phyloP scores from a whole-genome alignment of 2,888 invertebrate species.

The Apamea sordens region DNA sequence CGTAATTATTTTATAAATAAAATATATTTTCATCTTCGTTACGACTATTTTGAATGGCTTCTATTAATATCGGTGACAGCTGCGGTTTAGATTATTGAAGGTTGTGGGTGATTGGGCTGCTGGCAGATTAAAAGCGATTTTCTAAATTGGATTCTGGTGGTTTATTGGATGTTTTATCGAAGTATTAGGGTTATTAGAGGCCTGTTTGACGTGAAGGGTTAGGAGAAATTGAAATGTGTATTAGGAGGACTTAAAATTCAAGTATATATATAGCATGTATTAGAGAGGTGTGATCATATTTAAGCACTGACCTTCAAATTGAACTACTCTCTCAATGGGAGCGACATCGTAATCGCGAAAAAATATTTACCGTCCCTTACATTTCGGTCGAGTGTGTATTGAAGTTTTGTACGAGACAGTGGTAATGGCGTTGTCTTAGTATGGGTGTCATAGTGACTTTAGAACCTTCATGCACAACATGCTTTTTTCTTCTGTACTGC shows the following conservation, averaged over 20 bases:
- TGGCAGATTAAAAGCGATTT: conserved; percentile 24
- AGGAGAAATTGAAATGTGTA: neutral
- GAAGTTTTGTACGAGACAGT: neutral
- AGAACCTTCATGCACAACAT: neutral
- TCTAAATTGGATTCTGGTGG: conserved; percentile 20
- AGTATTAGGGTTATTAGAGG: neutral
- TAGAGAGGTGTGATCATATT: neutral
- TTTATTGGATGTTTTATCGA: neutral
- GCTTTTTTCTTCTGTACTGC: no score
- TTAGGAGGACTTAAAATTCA: neutral
- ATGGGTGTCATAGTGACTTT: neutral
- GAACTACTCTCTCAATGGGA: neutral
- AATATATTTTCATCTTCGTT: neutral
- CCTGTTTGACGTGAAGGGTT: neutral
- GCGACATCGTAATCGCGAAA: neutral
- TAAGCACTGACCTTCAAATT: no score
- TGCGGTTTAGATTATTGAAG: conserved; percentile 16
- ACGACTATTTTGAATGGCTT: conserved; percentile 1
- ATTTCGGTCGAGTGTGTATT: neutral
- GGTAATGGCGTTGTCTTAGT: neutral
- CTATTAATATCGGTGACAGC: conserved; percentile 30
- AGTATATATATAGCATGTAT: neutral
- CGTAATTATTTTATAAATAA: neutral
- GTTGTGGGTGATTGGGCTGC: conserved; percentile 7
- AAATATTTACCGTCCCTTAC: neutral